phyloP scores from a whole-genome alignment of 2,888 invertebrate species.

The Pseudococcus longispinus region DNA sequence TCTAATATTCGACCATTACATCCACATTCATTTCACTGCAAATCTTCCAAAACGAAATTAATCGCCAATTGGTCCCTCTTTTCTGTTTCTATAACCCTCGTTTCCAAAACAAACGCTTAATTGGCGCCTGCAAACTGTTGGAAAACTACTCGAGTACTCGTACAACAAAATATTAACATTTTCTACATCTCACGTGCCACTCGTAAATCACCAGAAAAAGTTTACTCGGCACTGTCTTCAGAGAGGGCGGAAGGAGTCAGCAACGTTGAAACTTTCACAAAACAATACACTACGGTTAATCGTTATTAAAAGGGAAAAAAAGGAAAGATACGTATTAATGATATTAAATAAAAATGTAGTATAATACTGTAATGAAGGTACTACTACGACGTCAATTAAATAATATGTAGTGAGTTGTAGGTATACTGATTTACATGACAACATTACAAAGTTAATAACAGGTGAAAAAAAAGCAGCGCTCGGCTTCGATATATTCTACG shows the following conservation, averaged over 20 bases:
- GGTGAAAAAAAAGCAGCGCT: not conserved
- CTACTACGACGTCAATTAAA: not conserved
- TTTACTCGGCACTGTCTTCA: not conserved
- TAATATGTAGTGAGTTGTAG: not conserved
- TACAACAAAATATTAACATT: not conserved
- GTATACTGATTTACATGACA: not conserved
- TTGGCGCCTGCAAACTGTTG: not conserved
- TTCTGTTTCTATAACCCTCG: not conserved
- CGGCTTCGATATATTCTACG: not conserved
- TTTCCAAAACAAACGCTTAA: not conserved
- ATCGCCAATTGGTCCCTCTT: not conserved
- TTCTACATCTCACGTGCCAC: not conserved
- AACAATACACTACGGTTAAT: constrained; percentile 18
- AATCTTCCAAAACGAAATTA: not conserved
- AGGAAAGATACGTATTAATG: not conserved
- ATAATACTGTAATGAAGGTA: not conserved
- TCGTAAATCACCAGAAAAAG: constrained; percentile 2
- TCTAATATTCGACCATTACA: not conserved
- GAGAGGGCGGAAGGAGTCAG: not conserved
- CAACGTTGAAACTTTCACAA: constrained; percentile 15
- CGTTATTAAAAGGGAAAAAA: not conserved
- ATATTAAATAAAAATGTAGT: constrained; percentile 2
- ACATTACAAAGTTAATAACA: not conserved
- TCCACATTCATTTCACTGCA: not conserved
- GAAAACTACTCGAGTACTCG: not conserved